phyloP scores from a whole-genome alignment of 2,888 invertebrate species.

The Drosophila pseudotalamancana region DNA sequence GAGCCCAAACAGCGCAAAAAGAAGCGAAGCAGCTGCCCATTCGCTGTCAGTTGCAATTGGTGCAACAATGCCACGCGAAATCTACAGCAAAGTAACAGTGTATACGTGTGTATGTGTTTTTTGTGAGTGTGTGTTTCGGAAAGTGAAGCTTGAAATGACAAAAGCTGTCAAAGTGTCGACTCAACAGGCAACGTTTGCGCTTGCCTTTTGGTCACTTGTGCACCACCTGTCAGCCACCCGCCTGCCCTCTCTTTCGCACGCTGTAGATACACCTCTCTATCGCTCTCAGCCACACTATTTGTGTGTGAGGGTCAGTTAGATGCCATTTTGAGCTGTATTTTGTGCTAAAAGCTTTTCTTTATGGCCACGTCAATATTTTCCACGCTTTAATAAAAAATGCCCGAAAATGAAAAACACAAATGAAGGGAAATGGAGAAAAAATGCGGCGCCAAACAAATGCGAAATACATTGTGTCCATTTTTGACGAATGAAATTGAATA shows the following conservation, averaged over 20 bases:
- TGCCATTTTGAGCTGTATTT: conserved; percentile 53
- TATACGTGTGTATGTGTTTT: not conserved
- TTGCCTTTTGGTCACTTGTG: conserved; percentile 14
- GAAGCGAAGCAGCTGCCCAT: conserved; percentile 13
- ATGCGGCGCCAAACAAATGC: conserved; percentile 46
- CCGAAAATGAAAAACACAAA: not conserved
- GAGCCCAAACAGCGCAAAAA: not conserved
- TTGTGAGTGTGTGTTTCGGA: conserved; percentile 14
- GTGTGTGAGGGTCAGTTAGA: conserved; percentile 18
- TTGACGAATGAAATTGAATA: conserved; percentile 67
- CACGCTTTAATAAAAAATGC: conserved; percentile 51
- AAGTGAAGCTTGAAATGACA: conserved; percentile 66
- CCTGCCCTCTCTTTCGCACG: not conserved
- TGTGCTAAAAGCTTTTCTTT: conserved; percentile 75
- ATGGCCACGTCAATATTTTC: conserved; percentile 67
- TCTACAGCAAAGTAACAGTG: conserved; percentile 24
- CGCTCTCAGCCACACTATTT: not conserved
- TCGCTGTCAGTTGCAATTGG: conserved; percentile 9
- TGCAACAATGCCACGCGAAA: conserved; percentile 63
- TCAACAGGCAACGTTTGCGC: conserved; percentile 12
- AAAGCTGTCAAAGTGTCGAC: conserved; percentile 72
- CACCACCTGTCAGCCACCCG: not conserved
- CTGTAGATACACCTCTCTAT: too few species aligned
- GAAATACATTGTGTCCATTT: conserved; percentile 57
- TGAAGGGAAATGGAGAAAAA: conserved; percentile 39